Conservation (phyloP, 2,797 vertebrate genomes). For the Fistularia commersonii region DNA sequence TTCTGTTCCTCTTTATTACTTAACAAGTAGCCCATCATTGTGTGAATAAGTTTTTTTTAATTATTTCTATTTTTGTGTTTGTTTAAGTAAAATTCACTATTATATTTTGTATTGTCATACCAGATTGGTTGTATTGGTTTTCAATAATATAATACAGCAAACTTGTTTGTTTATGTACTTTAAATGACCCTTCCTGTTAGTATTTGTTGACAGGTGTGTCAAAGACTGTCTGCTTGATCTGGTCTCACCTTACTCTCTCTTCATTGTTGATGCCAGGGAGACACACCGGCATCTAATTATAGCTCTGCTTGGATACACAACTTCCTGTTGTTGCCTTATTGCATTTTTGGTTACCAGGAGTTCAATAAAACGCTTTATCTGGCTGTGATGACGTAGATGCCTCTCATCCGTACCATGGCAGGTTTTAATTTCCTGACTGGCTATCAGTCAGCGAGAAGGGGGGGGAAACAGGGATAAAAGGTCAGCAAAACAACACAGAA, state of each 20-base stretch:
- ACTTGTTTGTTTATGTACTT: too few species aligned
- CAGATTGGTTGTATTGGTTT: too few species aligned
- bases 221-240: too few species aligned
- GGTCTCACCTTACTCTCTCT: slow-evolving; percentile 1
- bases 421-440: slow-evolving; percentile 79
- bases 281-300: slow-evolving; percentile 46
- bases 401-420: slow-evolving; percentile 25
- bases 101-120: too few species aligned
- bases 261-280: slow-evolving; percentile 5
- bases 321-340: slow-evolving; percentile 56
- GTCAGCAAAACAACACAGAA: slow-evolving; percentile 4
- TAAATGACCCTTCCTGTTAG: too few species aligned
- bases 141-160: too few species aligned
- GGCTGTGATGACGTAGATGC: slow-evolving; percentile 32
- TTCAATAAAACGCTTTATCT: slow-evolving; percentile 74
- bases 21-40: too few species aligned
- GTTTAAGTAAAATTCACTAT: too few species aligned
- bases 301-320: slow-evolving; percentile 29
- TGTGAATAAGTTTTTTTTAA: too few species aligned
- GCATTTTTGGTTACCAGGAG: slow-evolving; percentile 39
- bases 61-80: too few species aligned
- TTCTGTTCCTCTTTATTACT: too few species aligned
- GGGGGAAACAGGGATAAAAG: background rate
- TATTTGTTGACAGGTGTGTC: too few species aligned
- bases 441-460: slow-evolving; percentile 47